Base-by-base conservation (phyloP, 2,797 vertebrate species). In the Sitta carolinensis region DNA sequence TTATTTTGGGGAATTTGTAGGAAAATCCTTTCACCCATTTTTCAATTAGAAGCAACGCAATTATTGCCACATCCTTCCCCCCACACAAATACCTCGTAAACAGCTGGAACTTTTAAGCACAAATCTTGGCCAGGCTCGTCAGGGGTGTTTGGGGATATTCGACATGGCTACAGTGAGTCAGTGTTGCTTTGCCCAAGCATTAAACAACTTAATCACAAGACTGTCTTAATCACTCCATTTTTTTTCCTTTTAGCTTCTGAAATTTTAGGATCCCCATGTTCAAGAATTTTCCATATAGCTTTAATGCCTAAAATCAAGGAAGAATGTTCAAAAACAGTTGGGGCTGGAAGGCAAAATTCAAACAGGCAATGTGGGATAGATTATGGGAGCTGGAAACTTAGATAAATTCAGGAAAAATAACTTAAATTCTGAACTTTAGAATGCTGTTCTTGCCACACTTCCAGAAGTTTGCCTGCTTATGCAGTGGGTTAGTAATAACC, bases 101-200 rank as follows among this genome's bases (percentile, higher is more conserved):
- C 96, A 96, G 93, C 93, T 96, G 96, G 73, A 78, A 80, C 75
- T 79, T 92, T 73, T 88, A 95, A 91, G 36, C 11, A 68, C 13
- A 91, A 29, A 36, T 50, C 58, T 92, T 93, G 91, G 95, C 93
- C 50, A 77, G n/a, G 58, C 36, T 62, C 83, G 58, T 74, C 72
- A 87, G 74, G 77, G 79, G 55, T 84, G 89, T 89, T 95, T 91
- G 75, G 82, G 90, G 76, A 87, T 85, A n/a, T 36, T 78, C 34
- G 58, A 58, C 78, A 86, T 76, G 66, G 92, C 90, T 91, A 91
- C 69, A 95, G 22, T 94, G 93, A 96, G 76, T 95, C 94, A 96
- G 76, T 82, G 45, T 26, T 87, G 32, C 84, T 85, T 96, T 94
- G 79, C 85, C 84, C 84, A 76, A 73, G 36, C n/a, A 52, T 80